Conservation (phyloP, 2,888 invertebrate genomes). For the Drosophila nr. fundita region DNA sequence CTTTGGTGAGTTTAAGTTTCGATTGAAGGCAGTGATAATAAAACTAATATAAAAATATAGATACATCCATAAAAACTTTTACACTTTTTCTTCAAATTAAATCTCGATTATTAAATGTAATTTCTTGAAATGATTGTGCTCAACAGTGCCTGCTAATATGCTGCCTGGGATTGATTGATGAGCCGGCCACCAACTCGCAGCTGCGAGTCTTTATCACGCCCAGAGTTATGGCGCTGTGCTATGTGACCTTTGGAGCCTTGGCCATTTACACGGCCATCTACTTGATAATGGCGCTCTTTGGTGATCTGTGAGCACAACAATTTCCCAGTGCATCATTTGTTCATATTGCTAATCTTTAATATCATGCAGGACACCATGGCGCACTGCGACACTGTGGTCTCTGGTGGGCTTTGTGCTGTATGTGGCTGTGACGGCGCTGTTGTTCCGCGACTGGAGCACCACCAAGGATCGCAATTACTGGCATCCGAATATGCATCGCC, state of each 20-base stretch:
- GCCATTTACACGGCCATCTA: slow-evolving; percentile 83
- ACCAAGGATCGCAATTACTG: slow-evolving; percentile 84
- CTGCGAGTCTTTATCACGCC: slow-evolving; percentile 82
- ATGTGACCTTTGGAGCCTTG: slow-evolving; percentile 84
- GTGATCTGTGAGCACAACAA: slow-evolving; percentile 80
- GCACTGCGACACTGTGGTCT: slow-evolving; percentile 82
- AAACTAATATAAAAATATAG: too few species aligned
- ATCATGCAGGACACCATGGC: slow-evolving; percentile 82
- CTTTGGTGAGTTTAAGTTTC: too few species aligned
- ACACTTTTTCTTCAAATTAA: background rate
- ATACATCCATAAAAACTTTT: too few species aligned
- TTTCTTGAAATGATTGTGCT: background rate
- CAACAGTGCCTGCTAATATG: slow-evolving; percentile 82
- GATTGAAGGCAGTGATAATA: too few species aligned
- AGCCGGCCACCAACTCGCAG: slow-evolving; percentile 84
- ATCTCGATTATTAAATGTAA: background rate
- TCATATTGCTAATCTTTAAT: background rate
- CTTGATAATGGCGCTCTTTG: slow-evolving; percentile 83
- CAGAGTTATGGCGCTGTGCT: slow-evolving; percentile 83
- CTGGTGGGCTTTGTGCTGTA: slow-evolving; percentile 81
- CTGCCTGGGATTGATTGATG: slow-evolving; percentile 84
- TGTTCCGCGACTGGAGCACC: slow-evolving; percentile 84
- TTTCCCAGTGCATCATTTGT: background rate
- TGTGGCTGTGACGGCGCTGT: slow-evolving; percentile 78
- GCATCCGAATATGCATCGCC: slow-evolving; percentile 85